Evolutionary conservation across 1,140 invertebrate species (phyloP), one percentile per base, ranked within the genome.

Genomic region (Bilobella aurantiaca): DNA sequence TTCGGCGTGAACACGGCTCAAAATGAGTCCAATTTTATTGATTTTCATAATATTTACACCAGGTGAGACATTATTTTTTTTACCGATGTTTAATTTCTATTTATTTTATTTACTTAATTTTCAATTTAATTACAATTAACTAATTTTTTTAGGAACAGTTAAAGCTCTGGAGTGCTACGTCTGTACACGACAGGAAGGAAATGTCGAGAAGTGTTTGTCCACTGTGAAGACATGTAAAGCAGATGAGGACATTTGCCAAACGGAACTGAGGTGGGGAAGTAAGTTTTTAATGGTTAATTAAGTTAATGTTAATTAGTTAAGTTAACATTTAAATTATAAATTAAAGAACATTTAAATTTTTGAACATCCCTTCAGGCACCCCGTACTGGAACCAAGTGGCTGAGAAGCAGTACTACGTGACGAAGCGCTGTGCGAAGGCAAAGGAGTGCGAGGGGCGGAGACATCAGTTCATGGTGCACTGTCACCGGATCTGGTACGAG

Each of bases 401-500:
- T 3, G 84, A 89, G 57, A 95, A 98, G 76, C 93, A 97, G 73
- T 93, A 89, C 79, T 97, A 93, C 75, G 85, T 98, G 28, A 92
- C 90, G 0, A 98, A 98, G 79, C 79, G 83, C 31, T 98, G 95
- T 82, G 85, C 91, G 18, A 88, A 86, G 14, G 86, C 87, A 75
- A 82, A 84, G 3, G 81, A 86, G 63, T 99, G 96, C 78, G 84
- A 87, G 62, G 78, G 79, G 65, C 83, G 82, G 63, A 81, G 87
- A 70, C 81, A 80, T 60, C 78, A 79, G 25, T 85, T 86, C 69
- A 90, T 90, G 83, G 79, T 81, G 16, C 81, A 84, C 67, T 98
- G 95, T 76, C 92, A 92, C 23, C 85, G 95, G 75, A 92, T 98
- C 74, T 97, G 93, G 92, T 99, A 96, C 74, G 86, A 93, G 75